Evolutionary conservation across 2,888 invertebrate genomes (phyloP), one percentile per base, ranked within the genome.

Genomic region (Thera obeliscata): DNA sequence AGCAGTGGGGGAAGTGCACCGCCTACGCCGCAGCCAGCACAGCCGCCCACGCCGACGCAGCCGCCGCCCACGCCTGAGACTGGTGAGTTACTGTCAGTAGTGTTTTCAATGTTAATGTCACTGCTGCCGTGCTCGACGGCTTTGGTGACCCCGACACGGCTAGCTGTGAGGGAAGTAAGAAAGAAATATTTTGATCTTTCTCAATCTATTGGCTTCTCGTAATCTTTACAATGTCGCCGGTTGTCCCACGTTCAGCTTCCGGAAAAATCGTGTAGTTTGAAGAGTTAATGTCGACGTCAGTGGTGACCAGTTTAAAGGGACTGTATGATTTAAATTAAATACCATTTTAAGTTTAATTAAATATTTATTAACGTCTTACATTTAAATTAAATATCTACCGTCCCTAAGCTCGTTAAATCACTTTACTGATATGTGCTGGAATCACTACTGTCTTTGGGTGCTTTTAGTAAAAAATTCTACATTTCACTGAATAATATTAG

Each of bases 61-160:
- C 87, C 84, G 41, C 86, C 85, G 72, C 86, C 89, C 46, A 89
- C 89, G 63, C 88, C 89, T 0, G 91, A 92, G 67, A 77, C 91
- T 66, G 91, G 91, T 91, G 56, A 85, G 88, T 85, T 22, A 22
- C 22, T 22, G 22, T 22, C 22, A 22, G 22, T 22, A 22, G 22
- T 22, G 22, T 22, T 22, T 22, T 22, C 22, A 22, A 22, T 22
- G 22, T 22, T 22, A 22, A 22, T 22, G 22, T 22, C 22, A 22
- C 22, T 22, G 22, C 22, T 22, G 22, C 22, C 22, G 22, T 22
- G 22, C 22, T 22, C 22, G 22, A 1, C 1, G 22, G 22, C 22
- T 1, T 0, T 22, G 22, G 22, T 22, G 22, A 22, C 22, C 22
- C 22, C 22, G 22, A 22, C 22, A 22, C 22, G 22, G 22, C 22